phyloP scores from a whole-genome alignment of 1,140 invertebrate genomes.

The Dufourea novaeangliae region DNA sequence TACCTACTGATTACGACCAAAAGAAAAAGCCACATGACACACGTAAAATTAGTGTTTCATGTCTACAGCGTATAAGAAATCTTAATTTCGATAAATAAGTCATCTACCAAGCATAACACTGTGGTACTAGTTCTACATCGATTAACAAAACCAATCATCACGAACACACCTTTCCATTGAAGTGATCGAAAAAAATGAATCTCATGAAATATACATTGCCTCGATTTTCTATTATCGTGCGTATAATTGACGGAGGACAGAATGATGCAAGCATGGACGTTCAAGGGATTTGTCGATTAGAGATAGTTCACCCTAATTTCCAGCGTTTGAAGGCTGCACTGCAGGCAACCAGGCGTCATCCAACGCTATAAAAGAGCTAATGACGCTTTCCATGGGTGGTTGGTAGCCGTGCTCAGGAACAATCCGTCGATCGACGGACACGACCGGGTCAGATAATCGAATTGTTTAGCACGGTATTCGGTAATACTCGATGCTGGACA shows the following conservation, averaged over 20 bases:
- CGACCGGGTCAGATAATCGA: conserved; percentile 63
- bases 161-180: too few relatives aligned
- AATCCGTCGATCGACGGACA: conserved; percentile 51
- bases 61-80: too few relatives aligned
- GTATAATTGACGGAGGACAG: background rate
- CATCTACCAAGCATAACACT: too few relatives aligned
- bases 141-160: too few relatives aligned
- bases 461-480: conserved; percentile 69
- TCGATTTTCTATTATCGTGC: too few relatives aligned
- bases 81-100: too few relatives aligned
- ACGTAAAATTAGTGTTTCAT: too few relatives aligned
- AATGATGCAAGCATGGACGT: background rate
- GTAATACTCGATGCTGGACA: conserved; percentile 48
- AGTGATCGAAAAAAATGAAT: too few relatives aligned
- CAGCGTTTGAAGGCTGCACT: conserved; percentile 24
- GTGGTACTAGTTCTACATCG: too few relatives aligned
- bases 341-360: background rate
- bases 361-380: conserved; percentile 23
- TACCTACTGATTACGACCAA: too few relatives aligned
- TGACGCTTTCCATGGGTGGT: conserved; percentile 18
- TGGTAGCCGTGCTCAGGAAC: conserved; percentile 25
- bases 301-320: conserved; percentile 11
- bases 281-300: background rate
- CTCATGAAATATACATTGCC: too few relatives aligned
- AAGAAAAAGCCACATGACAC: too few relatives aligned